Base-by-base conservation (phyloP, 2,113 vertebrate genomes). In the Lamprologus ornatipinnis region DNA sequence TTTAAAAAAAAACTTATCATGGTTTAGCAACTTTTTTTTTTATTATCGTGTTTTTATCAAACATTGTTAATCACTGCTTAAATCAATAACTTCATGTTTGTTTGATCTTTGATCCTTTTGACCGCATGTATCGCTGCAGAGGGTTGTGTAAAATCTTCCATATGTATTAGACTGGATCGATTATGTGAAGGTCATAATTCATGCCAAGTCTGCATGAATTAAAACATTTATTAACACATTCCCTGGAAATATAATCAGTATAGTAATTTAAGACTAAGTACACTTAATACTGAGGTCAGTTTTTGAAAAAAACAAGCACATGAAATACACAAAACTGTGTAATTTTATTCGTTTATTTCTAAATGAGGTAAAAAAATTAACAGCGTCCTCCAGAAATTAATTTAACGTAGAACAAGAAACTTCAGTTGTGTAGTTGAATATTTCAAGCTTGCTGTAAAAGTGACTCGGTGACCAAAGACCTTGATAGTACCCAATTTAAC, bases 401-500 rank as follows among this genome's bases (percentile, higher is more conserved):
- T 42, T 70, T 47, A 19, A 45, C 1, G 3, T 28, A 7, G 42
- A 47, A 75, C 5, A 19, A 73, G 15, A 47, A 28, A 26, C 3
- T 45, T 37, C 6, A 8, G 1, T 73, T 47, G 4, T 10, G 21
- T 73, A 10, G 40, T 7, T 75, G 23, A 1, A 47, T 14, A 17
- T 17, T 47, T 73, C 0, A 47, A 26, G 9, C 14, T 17, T 75
- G 6, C 21, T 1, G 40, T 75, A 75, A 47, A 75, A 47, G 14
- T 0, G 6, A 47, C 40, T 28, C 6, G 0, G 35, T 40, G 35
- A 23, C 42, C 9, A 10, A 0, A 47, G 14, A 47, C 68, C 9
- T 45, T 17, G 6, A 28, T 28, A 75, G 23, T 47, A 28, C 21
- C 68, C 40, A 45, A 6, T 26, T 10, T 73, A 26, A 26, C 3